These are phyloP conservation scores for Micropoecilia bifurca DNA, from an alignment of 2,797 vertebrate species.

Conservation along the genomic window DNA sequence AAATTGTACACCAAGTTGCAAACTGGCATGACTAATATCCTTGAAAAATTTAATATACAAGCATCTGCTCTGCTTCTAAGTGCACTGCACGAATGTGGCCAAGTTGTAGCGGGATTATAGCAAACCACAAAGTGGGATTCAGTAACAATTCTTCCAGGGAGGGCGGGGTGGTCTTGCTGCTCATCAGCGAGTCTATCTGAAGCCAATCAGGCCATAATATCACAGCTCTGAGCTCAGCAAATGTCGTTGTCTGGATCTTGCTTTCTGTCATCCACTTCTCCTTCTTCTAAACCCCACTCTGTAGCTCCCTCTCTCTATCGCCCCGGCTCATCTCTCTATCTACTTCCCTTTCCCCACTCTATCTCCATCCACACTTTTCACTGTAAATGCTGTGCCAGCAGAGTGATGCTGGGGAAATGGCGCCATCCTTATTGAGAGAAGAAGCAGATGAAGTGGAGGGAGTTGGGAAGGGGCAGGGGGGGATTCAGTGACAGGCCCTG, in stretches of 20 bases:
- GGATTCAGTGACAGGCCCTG: constrained; percentile 59
- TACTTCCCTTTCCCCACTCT: constrained; percentile 55
- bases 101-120: constrained; percentile 25
- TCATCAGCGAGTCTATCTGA: constrained; percentile 47
- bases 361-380: constrained; percentile 65
- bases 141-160: constrained; percentile 34
- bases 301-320: constrained; percentile 58
- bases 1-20: neutral
- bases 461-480: constrained; percentile 39
- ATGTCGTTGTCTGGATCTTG: constrained; percentile 69
- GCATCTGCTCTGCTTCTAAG: neutral
- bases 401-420: constrained; percentile 66
- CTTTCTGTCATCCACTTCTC: constrained; percentile 66
- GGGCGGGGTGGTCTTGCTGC: constrained; percentile 38
- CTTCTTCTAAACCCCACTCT: constrained; percentile 49
- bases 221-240: constrained; percentile 72
- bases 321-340: constrained; percentile 61
- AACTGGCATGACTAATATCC: neutral
- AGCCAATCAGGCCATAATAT: constrained; percentile 47
- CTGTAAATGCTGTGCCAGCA: constrained; percentile 74
- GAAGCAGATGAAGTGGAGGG: constrained; percentile 61
- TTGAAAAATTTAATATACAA: neutral
- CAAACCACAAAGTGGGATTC: constrained; percentile 42
- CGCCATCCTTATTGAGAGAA: constrained; percentile 60
- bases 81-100: neutral